Conservation (phyloP, 2,113 vertebrate genomes). For the Eulacestoma nigropectus region DNA sequence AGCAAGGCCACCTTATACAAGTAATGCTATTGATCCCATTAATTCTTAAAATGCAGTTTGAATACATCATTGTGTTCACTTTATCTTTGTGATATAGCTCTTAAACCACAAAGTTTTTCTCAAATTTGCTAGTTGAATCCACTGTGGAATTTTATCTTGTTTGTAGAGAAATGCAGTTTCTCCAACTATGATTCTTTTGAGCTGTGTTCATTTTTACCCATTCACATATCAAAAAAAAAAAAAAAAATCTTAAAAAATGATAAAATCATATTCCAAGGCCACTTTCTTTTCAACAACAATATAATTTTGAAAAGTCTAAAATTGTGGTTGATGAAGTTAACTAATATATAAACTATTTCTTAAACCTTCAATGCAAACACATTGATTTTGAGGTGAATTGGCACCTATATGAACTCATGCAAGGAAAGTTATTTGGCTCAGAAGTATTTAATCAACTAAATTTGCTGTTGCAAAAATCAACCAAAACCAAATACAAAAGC, state of each 20-base stretch:
- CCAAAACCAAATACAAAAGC: not conserved
- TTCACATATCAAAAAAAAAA: not conserved
- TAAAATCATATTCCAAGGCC: not conserved
- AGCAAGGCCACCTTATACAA: not conserved
- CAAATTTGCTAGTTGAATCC: not conserved
- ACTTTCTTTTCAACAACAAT: not conserved
- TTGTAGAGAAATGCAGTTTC: not conserved
- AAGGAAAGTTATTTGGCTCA: not conserved
- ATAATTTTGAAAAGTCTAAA: not conserved
- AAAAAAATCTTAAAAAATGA: not conserved
- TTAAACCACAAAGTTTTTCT: not conserved
- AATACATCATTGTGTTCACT: not conserved
- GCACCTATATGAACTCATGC: not conserved
- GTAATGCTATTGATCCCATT: not conserved
- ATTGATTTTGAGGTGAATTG: not conserved
- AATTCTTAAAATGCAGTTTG: not conserved
- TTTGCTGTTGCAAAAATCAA: not conserved
- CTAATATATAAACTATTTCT: not conserved
- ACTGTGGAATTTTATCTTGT: not conserved
- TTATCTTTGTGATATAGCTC: not conserved
- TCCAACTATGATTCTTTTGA: not conserved
- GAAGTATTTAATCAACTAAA: not conserved
- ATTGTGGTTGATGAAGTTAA: not conserved
- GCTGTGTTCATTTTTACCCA: not conserved
- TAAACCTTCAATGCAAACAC: not conserved